Conservation (phyloP, 2,888 invertebrate species). For the Sclerodermus sp. region DNA sequence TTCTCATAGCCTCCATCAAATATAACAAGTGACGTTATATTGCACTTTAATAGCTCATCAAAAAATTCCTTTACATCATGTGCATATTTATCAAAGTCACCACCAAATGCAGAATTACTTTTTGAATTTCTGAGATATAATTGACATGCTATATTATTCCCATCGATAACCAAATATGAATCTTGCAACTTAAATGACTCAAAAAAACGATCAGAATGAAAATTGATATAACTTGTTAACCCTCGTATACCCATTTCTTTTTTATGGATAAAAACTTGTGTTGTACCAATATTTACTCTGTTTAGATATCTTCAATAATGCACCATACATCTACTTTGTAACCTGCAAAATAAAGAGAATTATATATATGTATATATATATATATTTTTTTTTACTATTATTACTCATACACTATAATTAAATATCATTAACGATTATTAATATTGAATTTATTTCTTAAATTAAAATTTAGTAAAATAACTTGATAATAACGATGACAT, state of each 20-base stretch:
- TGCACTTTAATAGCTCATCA: constrained; percentile 69
- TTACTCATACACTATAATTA: no score
- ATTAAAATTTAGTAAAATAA: no score
- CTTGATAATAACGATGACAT: no score
- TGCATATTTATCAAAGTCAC: constrained; percentile 82
- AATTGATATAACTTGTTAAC: constrained; percentile 77
- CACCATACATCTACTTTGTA: no score
- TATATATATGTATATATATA: no score
- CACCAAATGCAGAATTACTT: constrained; percentile 76
- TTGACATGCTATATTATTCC: constrained; percentile 74
- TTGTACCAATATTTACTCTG: no score
- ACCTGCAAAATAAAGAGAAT: no score
- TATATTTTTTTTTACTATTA: no score
- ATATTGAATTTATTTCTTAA: no score
- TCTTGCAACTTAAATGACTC: constrained; percentile 68
- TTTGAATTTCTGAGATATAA: constrained; percentile 67
- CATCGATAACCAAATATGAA: constrained; percentile 76
- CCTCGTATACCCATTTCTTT: constrained; percentile 90
- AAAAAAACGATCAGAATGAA: constrained; percentile 67
- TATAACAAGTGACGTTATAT: constrained; percentile 72
- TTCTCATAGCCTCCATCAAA: constrained; percentile 80
- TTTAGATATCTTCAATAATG: no score
- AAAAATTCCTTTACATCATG: constrained; percentile 70
- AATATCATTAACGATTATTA: no score
- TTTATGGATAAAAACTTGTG: no score